Base-by-base conservation (phyloP, 2,888 invertebrate genomes). In the Cephus spinipes region DNA sequence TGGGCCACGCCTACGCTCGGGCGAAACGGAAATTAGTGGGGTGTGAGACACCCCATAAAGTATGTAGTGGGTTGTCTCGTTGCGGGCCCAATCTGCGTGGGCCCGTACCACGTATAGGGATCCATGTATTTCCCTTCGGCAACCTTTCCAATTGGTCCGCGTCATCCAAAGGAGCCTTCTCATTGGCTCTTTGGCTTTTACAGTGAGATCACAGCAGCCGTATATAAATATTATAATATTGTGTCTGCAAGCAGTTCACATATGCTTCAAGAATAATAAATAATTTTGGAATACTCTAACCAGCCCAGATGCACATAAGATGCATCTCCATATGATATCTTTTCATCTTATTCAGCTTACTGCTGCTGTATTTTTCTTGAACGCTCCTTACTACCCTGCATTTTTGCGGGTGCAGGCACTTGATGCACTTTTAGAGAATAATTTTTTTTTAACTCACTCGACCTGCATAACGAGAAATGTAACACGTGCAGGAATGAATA, bases 151-250 rank as follows among this genome's bases (percentile, higher is more conserved):
- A 68, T 77, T 77, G 77, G 77, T 69, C 40, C 68, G 69, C 36
- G 74, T 33, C 55, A 32, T 75, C 12, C n/a, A 69, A 71, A 75
- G 75, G 40, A 69, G 69, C 36, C 74, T 30, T 75, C 32, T 40
- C 35, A 77, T 77, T 75, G 77, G 78, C 23, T 36, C 33, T 68
- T 69, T 30, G n/a, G 23, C 55, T 55, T 55, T 31, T 55, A 73
- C 55, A 23, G 11, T 73, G 68, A 32, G 30, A 30, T 74, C 75
- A 71, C 74, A 73, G 68, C 33, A 55, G 71, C 15, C 68, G 40
- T 30, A 68, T 76, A 75, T 78, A 78, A 78, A 78, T 78, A 77
- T 77, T 77, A 77, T 74, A 77, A 77, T 77, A 69, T 74, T 74
- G 74, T 73, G 73, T 74, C 77, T 35, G 74, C 30, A n/a, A 69